phyloP scores from a whole-genome alignment of 1,140 invertebrate genomes.

The Listronotus oregonensis region DNA sequence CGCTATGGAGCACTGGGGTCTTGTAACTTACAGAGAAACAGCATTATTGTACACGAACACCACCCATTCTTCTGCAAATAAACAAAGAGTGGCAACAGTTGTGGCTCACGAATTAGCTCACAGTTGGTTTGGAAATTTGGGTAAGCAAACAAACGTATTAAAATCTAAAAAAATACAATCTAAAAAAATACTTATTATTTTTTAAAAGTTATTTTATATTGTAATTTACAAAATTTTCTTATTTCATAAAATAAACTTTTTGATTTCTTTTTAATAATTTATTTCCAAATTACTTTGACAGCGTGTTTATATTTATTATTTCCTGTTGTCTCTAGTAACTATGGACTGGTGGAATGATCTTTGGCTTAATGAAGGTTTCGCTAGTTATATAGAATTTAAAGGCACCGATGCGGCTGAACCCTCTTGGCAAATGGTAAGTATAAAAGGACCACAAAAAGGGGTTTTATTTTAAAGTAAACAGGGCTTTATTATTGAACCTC shows the following conservation, averaged over 20 bases:
- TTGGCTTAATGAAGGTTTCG: slow-evolving; percentile 93
- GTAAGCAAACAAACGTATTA: slow-evolving; percentile 59
- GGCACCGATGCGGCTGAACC: slow-evolving; percentile 72
- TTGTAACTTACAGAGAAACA: slow-evolving; percentile 80
- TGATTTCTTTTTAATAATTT: not conserved
- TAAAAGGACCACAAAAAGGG: no score
- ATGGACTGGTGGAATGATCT: slow-evolving; percentile 93
- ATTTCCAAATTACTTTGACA: not conserved
- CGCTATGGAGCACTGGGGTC: slow-evolving; percentile 95
- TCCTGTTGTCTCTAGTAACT: slow-evolving; percentile 67
- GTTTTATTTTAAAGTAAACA: no score
- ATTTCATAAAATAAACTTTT: not conserved
- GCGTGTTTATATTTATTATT: not conserved
- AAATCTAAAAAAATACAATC: not conserved
- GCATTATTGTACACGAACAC: slow-evolving; percentile 74
- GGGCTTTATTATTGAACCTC: no score
- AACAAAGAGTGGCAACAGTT: slow-evolving; percentile 78
- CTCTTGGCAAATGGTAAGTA: slow-evolving; percentile 80
- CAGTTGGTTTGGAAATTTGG: slow-evolving; percentile 89
- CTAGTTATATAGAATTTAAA: slow-evolving; percentile 84
- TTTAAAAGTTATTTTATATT: not conserved
- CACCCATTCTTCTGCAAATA: slow-evolving; percentile 72
- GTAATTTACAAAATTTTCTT: not conserved
- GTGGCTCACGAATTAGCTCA: slow-evolving; percentile 92
- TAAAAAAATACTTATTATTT: not conserved